Conservation (phyloP, 2,113 vertebrate genomes). For the Falcunculus frontatus region DNA sequence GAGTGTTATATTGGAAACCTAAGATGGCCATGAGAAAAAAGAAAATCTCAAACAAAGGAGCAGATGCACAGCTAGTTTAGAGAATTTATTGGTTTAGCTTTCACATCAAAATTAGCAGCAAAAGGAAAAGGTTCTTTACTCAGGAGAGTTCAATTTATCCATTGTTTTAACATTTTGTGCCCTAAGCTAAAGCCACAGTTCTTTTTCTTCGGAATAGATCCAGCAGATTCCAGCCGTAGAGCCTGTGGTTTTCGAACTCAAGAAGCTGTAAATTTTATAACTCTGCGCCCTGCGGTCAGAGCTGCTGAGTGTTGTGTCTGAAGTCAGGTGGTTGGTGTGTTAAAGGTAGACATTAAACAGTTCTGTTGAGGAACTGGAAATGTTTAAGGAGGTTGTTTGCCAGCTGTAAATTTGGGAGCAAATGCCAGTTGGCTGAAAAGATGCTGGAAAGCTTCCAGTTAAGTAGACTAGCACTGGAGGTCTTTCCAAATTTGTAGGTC, state of each 20-base stretch:
- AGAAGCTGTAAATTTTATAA: conserved; percentile 83
- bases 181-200: background rate
- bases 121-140: conserved; percentile 25
- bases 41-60: background rate
- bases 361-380: conserved; percentile 72
- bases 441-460: conserved; percentile 71
- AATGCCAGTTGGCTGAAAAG: conserved; percentile 73
- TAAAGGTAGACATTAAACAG: conserved; percentile 79
- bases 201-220: background rate
- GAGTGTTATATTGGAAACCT: background rate
- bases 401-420: conserved; percentile 78
- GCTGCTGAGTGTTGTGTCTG: conserved; percentile 75
- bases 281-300: conserved; percentile 67
- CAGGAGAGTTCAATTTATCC: conserved; percentile 16
- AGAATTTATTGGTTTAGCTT: conserved; percentile 21
- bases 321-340: conserved; percentile 77
- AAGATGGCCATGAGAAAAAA: background rate
- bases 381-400: conserved; percentile 69
- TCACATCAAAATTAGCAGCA: conserved; percentile 44
- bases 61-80: conserved; percentile 11
- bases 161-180: conserved; percentile 39
- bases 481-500: conserved; percentile 70
- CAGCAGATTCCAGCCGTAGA: conserved; percentile 44
- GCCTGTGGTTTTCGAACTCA: conserved; percentile 65
- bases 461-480: conserved; percentile 71